Conservation (phyloP, 2,797 vertebrate genomes). For the Darevskia nairensis region DNA sequence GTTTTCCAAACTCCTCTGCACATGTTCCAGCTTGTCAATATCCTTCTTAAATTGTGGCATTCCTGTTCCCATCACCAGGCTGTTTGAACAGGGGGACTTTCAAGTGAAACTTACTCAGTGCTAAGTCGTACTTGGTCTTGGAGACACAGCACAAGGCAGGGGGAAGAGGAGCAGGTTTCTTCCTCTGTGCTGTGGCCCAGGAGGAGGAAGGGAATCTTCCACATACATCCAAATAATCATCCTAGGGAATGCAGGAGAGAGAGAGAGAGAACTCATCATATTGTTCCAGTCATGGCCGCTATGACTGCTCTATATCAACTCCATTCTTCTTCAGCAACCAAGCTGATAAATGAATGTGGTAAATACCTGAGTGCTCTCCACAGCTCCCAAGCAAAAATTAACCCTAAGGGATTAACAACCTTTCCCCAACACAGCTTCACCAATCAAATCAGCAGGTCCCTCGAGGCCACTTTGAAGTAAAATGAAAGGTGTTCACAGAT, state of each 20-base stretch:
- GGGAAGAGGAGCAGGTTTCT: background rate
- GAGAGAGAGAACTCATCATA: background rate
- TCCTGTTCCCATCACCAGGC: background rate
- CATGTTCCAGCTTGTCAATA: too few relatives aligned
- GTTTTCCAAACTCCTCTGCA: too few relatives aligned
- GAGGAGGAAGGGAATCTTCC: background rate
- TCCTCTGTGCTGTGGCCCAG: background rate
- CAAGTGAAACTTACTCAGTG: conserved; percentile 29
- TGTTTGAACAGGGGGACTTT: conserved; percentile 1
- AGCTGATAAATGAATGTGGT: background rate
- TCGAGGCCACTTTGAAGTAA: background rate
- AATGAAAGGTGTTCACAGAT: background rate
- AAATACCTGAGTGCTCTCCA: background rate
- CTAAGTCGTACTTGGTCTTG: background rate
- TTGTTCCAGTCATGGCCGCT: background rate
- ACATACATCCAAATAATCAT: background rate
- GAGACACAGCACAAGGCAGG: background rate
- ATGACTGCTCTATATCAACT: background rate
- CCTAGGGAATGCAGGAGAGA: background rate
- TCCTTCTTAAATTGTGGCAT: too few relatives aligned
- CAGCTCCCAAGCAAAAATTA: background rate
- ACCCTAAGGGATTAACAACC: too few relatives aligned
- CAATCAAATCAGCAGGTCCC: too few relatives aligned
- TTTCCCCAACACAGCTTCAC: background rate
- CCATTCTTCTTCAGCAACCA: background rate